Percentiles rank a stretch among this genome's conserved stretches.
phyloP scores from a whole-genome alignment of 2,113 vertebrate genomes.

The Gymnobelideus leadbeateri region DNA sequence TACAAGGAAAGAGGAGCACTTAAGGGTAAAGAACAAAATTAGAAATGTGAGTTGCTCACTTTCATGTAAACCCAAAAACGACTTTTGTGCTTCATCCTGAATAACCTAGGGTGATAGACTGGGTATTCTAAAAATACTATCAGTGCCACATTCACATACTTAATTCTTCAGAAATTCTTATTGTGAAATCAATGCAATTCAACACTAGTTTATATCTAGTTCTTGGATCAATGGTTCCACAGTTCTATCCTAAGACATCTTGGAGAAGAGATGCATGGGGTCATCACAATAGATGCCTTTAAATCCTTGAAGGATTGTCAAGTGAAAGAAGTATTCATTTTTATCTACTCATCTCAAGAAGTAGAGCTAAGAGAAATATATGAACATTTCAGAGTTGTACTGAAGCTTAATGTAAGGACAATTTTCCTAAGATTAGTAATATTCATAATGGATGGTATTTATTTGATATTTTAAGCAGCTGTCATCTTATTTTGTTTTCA shows the following conservation, averaged over 20 bases:
- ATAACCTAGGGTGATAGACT: neutral
- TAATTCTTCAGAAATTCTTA: neutral
- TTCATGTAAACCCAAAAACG: neutral
- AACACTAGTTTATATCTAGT: neutral
- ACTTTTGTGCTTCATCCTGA: neutral
- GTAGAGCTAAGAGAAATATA: neutral
- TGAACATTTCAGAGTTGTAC: neutral
- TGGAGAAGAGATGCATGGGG: neutral
- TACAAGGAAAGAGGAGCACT: neutral
- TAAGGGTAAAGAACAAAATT: neutral
- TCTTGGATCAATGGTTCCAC: neutral
- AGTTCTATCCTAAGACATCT: neutral
- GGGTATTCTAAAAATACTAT: neutral
- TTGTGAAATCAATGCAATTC: neutral
- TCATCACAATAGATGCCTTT: neutral
- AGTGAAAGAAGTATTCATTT: neutral
- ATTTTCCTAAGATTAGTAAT: neutral
- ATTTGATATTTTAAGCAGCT: neutral
- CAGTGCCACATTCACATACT: neutral
- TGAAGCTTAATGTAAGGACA: neutral
- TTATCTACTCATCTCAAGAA: neutral
- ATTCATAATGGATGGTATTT: neutral
- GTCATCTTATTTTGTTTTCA: neutral
- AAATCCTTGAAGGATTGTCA: neutral
- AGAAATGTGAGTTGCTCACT: neutral